Evolutionary conservation across 2,113 vertebrate genomes (phyloP), one percentile per base, ranked within the genome.

Genomic region (Limnothrissa miodon): DNA sequence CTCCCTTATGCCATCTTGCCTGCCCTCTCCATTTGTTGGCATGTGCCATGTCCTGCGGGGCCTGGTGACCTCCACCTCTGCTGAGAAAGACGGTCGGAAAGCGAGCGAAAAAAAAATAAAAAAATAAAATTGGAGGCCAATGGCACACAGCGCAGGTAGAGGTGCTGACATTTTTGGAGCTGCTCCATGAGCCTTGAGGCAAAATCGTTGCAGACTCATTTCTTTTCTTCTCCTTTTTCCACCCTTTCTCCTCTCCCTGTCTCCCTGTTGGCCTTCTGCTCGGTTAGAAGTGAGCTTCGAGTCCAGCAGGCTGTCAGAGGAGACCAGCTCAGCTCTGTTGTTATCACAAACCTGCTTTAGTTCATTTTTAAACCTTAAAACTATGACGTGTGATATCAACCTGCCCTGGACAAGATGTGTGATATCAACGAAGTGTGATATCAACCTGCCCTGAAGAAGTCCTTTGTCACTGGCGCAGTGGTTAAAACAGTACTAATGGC

Each of bases 91-190:
- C 25, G 11, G 59, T 21, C 2, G 59, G n/a, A 66, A n/a, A n/a
- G n/a, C n/a, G n/a, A n/a, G n/a, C n/a, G n/a, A n/a, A 29, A n/a
- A n/a, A 10, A 17, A 21, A 17, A 19, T 4, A 21, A 21, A 56
- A 23, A 56, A 17, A 21, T 36, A 36, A 36, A 5, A 13, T 29
- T 9, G 66, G 66, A 36, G 66, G 29, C 25, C 5, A 33, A 11
- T 66, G 59, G 59, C 25, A 66, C 59, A 66, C 1, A 33, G 59
- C n/a, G 8, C 59, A 66, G 59, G 59, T 66, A 66, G 59, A 66
- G 10, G 33, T 74, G 66, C 66, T 74, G 66, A 74, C 66, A 33
- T 15, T 74, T 56, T 74, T 74, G 66, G 66, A 74, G 66, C 3
- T 33, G 29, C 29, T 74, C 66, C 25, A 74, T 36, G 33, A 15